Evolutionary conservation across 2,797 vertebrate species (phyloP).

Genomic region (Sebastes trivittatus): DNA sequence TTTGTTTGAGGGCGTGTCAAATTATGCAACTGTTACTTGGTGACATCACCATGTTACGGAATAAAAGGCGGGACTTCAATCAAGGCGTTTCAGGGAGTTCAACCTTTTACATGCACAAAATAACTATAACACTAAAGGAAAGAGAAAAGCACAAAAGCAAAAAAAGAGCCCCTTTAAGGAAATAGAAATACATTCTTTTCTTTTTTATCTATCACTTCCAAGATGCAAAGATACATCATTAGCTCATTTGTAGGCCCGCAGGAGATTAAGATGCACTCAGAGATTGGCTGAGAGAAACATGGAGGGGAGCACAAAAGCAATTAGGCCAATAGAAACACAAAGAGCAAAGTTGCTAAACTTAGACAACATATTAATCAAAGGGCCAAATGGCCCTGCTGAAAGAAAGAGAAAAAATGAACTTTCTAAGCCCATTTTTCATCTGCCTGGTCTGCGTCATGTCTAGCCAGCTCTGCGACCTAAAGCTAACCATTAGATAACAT

Average conservation of each 20-base stretch:
- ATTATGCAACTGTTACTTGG: too few species aligned
- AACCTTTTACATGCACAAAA: too few species aligned
- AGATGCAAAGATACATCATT: conserved; percentile 40
- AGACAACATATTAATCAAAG: conserved; percentile 62
- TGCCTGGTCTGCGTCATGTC: conserved; percentile 39
- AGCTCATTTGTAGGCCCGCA: conserved; percentile 19
- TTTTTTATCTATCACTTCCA: neutral
- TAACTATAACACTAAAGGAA: too few species aligned
- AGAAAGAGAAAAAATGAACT: conserved; percentile 37
- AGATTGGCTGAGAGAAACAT: conserved; percentile 39
- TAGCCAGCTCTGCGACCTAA: conserved; percentile 52
- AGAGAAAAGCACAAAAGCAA: too few species aligned
- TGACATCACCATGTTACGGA: too few species aligned
- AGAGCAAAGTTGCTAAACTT: conserved; percentile 52
- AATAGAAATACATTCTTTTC: neutral
- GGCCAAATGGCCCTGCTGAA: conserved; percentile 34
- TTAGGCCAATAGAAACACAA: conserved; percentile 41
- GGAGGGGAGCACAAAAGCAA: conserved; percentile 45
- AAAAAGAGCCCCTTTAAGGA: neutral
- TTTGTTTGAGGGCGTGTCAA: too few species aligned
- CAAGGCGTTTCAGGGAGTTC: too few species aligned
- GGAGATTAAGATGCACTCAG: conserved; percentile 47
- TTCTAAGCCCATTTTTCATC: conserved; percentile 66
- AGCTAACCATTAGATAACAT: conserved; percentile 71
- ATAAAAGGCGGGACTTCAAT: too few species aligned